Evolutionary conservation across 2,888 invertebrate genomes (phyloP), one percentile per base, ranked within the genome.

Genomic region (Zygogramma bicolorata): DNA sequence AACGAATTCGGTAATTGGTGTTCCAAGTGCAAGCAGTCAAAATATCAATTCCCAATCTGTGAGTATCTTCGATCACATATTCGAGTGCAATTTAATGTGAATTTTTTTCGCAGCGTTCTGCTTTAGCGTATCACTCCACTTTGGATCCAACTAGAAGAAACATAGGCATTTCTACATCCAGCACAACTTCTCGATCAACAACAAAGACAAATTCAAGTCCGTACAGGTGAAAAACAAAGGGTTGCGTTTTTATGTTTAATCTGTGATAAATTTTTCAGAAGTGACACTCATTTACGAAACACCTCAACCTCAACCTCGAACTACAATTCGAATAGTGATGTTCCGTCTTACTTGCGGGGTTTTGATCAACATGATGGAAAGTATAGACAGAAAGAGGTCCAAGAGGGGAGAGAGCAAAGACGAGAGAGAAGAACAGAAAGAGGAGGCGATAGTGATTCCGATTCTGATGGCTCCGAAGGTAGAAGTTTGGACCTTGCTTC

Each of bases 151-250:
- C 90, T 42, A 87, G 93, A 77, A 88, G 95, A 60, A 94, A 95
- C 85, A 93, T 97, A 75, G 98, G 97, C 34, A 97, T 98, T 80
- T 97, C 97, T 10, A 96, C 97, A 0, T 97, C 97, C 0, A 97
- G 97, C 73, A 98, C 97, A 0, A 98, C 98, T 0, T 97, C 97
- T 0, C 90, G 97, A 76, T 97, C 97, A 31, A 97, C 97, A 0
- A 97, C 95, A 61, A 98, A 97, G 87, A 97, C 97, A 13, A 95
- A 96, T 81, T 96, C 97, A 29, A 96, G 97, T 86, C 96, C 97
- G 8, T 97, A 97, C 84, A 93, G 94, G 92, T 92, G 85, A 79
- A 73, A 18, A 15, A 18, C 6, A 8, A 29, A 20, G 20, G 3
- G 25, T 53, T 13, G 3, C 3, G 5, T 2, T 46, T 69, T 20